Base-by-base conservation (phyloP, 2,888 invertebrate species). In the Drepanosiphum platanoidis region DNA sequence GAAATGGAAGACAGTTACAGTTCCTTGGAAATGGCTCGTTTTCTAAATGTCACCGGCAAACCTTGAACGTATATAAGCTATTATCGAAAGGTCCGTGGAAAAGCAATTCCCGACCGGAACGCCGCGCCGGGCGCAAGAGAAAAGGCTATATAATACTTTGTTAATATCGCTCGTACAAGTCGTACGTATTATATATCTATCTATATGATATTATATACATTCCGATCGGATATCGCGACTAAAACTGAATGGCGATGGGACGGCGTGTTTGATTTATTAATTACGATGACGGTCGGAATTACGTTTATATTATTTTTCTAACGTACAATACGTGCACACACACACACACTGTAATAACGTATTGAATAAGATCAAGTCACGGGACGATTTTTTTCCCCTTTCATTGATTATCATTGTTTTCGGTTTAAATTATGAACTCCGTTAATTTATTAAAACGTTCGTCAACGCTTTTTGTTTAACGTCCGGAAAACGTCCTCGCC, bases 11-110 rank as follows among this genome's bases (percentile, higher is more conserved):
- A 77, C 77, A 61, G 77, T 66, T 79, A 79, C 42, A 66, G 32
- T 42, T 46, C 1, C n/a, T 66, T 66, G 66, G 46, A 42, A 66
- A 79, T n/a, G n/a, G 42, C 78, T 79, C 78, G 66, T 79, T 79
- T 79, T 30, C 78, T 79, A 79, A 79, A 79, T 66, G 78, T 79
- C 78, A 79, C 42, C 66, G 66, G 9, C 78, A 66, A 79, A 79
- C 78, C 78, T 79, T 66, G 42, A 66, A 66, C 78, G 5, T 30
- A 15, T 77, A 61, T 61, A 61, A 66, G 32, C 78, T 79, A 79
- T 79, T 79, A 79, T 66, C 46, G 78, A 79, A 79, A 42, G 78
- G 78, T 66, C 66, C 66, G 64, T 78, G 42, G 64, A 79, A 79
- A 79, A 79, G 32, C 66, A 79, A 79, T 79, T 66, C 36, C 66